phyloP scores from a whole-genome alignment of 1,140 invertebrate species.

The Eueides isabella region DNA sequence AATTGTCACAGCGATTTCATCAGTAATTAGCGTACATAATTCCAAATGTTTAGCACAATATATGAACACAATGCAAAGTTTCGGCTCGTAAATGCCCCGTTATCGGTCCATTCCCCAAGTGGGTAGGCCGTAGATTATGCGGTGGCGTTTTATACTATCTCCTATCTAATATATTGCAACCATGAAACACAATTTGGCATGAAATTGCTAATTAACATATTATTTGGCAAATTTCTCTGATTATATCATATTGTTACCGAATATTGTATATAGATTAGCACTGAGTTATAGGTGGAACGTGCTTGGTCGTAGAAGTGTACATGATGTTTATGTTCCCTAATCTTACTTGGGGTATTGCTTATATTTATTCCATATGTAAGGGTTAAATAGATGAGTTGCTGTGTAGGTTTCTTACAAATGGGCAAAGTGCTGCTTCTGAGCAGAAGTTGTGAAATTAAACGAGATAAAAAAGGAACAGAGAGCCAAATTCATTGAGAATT shows the following conservation, averaged over 20 bases:
- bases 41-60: background rate
- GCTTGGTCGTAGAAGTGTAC: background rate
- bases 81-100: background rate
- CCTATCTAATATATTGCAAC: slow-evolving; percentile 42
- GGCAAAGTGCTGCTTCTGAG: too few species aligned
- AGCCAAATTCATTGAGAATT: too few species aligned
- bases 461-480: too few species aligned
- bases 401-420: too few species aligned
- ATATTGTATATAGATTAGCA: background rate
- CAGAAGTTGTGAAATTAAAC: too few species aligned
- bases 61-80: background rate
- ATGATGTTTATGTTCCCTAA: background rate
- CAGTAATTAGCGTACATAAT: background rate
- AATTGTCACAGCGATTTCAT: too few species aligned
- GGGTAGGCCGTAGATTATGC: slow-evolving; percentile 25
- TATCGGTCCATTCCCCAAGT: slow-evolving; percentile 18
- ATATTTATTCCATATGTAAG: background rate
- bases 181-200: slow-evolving; percentile 34
- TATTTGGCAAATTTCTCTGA: slow-evolving; percentile 31
- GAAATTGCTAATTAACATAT: slow-evolving; percentile 31
- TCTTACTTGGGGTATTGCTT: background rate
- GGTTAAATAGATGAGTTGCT: too few species aligned
- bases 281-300: background rate
- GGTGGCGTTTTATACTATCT: slow-evolving; percentile 33
- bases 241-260: slow-evolving; percentile 1